These are phyloP conservation scores for Scrobipalpa costella DNA, from an alignment of 2,888 invertebrate species.

Conservation along the genomic window DNA sequence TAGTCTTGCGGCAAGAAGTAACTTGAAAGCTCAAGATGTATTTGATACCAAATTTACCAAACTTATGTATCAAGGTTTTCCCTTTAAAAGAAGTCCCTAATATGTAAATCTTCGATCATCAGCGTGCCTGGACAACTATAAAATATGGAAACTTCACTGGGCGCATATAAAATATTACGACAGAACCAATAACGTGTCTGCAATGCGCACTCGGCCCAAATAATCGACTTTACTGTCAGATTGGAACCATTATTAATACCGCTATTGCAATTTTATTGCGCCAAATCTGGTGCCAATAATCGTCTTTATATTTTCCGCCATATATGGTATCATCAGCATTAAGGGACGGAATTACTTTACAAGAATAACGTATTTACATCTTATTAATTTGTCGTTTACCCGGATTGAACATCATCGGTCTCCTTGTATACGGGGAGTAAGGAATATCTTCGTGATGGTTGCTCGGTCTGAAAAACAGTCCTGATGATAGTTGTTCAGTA, in stretches of 20 bases:
- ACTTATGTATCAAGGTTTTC: background rate
- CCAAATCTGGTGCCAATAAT: constrained; percentile 14
- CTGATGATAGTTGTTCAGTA: too few relatives aligned
- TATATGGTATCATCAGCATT: constrained; percentile 10
- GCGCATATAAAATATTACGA: constrained; percentile 48
- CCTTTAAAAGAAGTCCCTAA: background rate
- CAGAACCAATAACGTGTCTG: constrained; percentile 37
- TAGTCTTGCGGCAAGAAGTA: too few relatives aligned
- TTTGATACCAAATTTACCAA: too few relatives aligned
- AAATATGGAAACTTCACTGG: constrained; percentile 37
- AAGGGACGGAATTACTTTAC: constrained; percentile 2
- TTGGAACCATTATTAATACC: constrained; percentile 35
- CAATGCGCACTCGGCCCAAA: constrained; percentile 32
- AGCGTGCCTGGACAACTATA: constrained; percentile 23
- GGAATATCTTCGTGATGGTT: too few relatives aligned
- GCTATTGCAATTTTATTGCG: constrained; percentile 24
- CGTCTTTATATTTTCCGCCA: background rate
- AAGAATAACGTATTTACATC: background rate
- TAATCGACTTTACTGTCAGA: constrained; percentile 43
- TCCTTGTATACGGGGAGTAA: too few relatives aligned
- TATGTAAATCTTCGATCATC: background rate
- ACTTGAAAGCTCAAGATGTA: too few relatives aligned
- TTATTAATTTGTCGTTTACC: background rate
- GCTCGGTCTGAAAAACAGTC: too few relatives aligned
- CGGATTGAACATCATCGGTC: too few relatives aligned